Evolutionary conservation across 2,113 vertebrate species (phyloP).

Genomic region (Callocephalon fimbriatum): DNA sequence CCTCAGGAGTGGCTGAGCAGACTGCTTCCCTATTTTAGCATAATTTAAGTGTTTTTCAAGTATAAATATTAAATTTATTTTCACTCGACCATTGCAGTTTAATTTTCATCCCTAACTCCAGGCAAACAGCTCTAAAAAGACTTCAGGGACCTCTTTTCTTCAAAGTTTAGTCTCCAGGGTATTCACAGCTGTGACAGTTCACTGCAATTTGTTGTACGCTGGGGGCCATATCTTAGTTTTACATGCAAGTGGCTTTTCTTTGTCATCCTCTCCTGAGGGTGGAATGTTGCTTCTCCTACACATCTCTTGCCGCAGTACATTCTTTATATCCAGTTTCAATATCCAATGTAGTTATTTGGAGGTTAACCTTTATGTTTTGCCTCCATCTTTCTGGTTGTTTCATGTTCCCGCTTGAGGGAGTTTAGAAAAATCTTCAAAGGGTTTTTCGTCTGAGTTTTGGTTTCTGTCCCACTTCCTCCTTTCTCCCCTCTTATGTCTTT

Average conservation of each 20-base stretch:
- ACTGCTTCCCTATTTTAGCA: fast-evolving
- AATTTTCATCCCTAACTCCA: fast-evolving
- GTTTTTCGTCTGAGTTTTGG: neutral
- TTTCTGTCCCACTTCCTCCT: neutral
- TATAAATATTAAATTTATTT: fast-evolving
- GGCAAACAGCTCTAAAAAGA: neutral
- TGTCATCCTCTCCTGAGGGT: too few species aligned
- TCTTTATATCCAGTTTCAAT: fast-evolving
- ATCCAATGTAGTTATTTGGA: neutral
- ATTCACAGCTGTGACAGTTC: fast-evolving
- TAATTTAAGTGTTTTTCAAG: fast-evolving
- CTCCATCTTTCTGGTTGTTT: neutral
- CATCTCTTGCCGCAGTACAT: fast-evolving
- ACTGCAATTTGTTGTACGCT: fast-evolving
- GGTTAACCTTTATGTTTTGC: neutral
- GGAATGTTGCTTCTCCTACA: neutral
- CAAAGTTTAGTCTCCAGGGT: fast-evolving
- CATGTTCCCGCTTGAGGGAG: fast-evolving
- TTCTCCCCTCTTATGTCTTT: too few species aligned
- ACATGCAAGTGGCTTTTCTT: fast-evolving
- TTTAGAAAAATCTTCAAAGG: neutral
- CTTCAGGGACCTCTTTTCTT: fast-evolving
- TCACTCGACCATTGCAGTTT: fast-evolving
- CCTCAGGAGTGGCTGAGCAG: fast-evolving
- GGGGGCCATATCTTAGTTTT: fast-evolving